Evolutionary conservation across 2,888 invertebrate species (phyloP).

Genomic region (Reticulitermes lucifugus): DNA sequence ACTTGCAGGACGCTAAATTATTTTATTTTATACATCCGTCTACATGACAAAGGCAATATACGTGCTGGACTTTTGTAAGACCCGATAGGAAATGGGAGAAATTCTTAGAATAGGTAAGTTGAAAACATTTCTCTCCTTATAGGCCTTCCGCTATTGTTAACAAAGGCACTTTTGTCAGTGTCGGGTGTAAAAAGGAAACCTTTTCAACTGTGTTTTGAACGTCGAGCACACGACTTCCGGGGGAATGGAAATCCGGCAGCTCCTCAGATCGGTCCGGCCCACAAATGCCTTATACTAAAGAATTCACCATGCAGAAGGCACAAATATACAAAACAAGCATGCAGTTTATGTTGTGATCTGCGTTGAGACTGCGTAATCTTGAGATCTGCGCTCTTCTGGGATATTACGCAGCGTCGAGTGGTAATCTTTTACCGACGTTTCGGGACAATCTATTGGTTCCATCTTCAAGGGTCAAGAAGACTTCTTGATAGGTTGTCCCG

Average conservation of each 20-base stretch:
- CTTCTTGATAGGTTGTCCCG: no score
- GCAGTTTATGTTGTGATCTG: no score
- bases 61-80: neutral
- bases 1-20: conserved; percentile 42
- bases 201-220: conserved; percentile 36
- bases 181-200: conserved; percentile 7
- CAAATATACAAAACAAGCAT: no score
- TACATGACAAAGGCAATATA: conserved; percentile 32
- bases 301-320: neutral
- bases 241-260: conserved; percentile 31
- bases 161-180: conserved; percentile 48
- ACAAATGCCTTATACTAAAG: neutral
- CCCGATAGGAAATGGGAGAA: neutral
- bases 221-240: conserved; percentile 21
- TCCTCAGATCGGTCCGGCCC: neutral
- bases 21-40: conserved; percentile 44
- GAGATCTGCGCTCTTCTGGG: no score
- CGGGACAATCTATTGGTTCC: no score
- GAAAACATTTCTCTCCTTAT: conserved; percentile 28
- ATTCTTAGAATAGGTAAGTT: conserved; percentile 42
- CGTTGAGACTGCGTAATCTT: no score
- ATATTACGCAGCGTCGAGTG: no score
- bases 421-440: no score
- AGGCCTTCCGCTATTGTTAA: conserved; percentile 32
- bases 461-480: no score